Conservation (phyloP, 1,140 invertebrate genomes). For the Rhopalosiphum maidis region DNA sequence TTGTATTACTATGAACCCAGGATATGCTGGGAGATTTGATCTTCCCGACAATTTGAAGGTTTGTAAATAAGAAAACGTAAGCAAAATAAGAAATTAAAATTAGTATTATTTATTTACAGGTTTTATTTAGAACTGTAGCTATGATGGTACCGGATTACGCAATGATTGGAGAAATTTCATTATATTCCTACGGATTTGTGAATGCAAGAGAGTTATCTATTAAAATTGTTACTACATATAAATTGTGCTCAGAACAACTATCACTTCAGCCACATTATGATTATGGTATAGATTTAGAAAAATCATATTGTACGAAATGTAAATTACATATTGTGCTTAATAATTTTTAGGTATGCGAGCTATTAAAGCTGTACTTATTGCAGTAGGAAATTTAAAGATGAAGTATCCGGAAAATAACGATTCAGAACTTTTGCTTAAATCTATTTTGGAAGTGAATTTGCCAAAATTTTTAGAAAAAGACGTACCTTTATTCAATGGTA, state of each 20-base stretch:
- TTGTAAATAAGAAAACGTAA: constrained; percentile 54
- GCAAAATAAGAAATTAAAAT: background rate
- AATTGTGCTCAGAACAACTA: constrained; percentile 87
- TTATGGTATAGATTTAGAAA: constrained; percentile 69
- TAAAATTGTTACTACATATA: constrained; percentile 89
- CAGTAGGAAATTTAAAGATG: constrained; percentile 86
- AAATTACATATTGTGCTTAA: background rate
- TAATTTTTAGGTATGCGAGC: constrained; percentile 71
- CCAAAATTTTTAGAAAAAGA: constrained; percentile 91
- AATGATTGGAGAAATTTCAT: constrained; percentile 88
- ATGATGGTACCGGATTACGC: constrained; percentile 97
- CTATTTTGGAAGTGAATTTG: constrained; percentile 90
- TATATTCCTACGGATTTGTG: constrained; percentile 89
- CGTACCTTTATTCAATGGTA: constrained; percentile 88
- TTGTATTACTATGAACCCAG: constrained; percentile 94
- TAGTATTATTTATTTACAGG: constrained; percentile 63
- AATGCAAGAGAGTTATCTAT: constrained; percentile 80
- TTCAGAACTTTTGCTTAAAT: constrained; percentile 78
- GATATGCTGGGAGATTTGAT: constrained; percentile 85
- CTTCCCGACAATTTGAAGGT: constrained; percentile 88
- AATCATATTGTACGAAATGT: background rate
- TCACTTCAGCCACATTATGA: constrained; percentile 89
- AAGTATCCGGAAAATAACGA: constrained; percentile 83
- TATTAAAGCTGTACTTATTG: constrained; percentile 82
- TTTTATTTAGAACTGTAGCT: constrained; percentile 88